A percentile compares a stretch with the other conserved stretches of the same genome.
phyloP scores from a whole-genome alignment of 2,113 vertebrate genomes.

The Cichladusa arquata region DNA sequence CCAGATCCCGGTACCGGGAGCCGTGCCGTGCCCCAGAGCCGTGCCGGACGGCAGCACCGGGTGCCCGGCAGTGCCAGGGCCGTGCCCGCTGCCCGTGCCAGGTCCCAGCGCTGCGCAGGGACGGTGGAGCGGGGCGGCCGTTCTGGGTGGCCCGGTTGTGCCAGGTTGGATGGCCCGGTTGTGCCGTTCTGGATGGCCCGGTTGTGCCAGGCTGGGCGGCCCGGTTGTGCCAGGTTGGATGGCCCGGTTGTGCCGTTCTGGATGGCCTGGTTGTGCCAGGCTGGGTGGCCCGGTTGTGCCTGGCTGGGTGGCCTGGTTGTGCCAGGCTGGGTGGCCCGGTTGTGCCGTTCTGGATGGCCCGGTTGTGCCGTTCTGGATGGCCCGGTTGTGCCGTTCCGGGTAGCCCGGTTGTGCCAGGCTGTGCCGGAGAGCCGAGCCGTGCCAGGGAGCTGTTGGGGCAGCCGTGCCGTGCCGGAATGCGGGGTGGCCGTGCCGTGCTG shows the following conservation, averaged over 20 bases:
- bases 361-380: not conserved
- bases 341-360: too few relatives aligned
- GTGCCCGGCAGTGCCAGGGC: too few relatives aligned
- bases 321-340: not conserved
- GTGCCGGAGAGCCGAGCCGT: rapidly evolving
- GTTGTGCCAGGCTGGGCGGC: not conserved
- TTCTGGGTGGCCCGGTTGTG: too few relatives aligned
- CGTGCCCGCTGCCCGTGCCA: too few relatives aligned
- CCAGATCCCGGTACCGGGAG: too few relatives aligned
- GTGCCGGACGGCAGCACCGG: too few relatives aligned
- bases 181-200: not conserved
- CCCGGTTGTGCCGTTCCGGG: not conserved
- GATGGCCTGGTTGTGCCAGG: not conserved
- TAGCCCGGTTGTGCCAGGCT: not conserved
- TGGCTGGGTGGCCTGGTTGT: rapidly evolving
- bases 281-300: too few relatives aligned
- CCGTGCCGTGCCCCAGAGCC: too few relatives aligned
- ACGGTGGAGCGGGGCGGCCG: too few relatives aligned
- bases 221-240: not conserved
- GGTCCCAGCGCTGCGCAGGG: not conserved
- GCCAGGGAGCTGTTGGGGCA: not conserved
- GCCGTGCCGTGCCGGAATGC: rapidly evolving
- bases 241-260: too few relatives aligned
- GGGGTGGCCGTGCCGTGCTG: rapidly evolving
- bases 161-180: too few relatives aligned